Base-by-base conservation (phyloP, 1,140 invertebrate genomes). In the Laupala kohalensis region DNA sequence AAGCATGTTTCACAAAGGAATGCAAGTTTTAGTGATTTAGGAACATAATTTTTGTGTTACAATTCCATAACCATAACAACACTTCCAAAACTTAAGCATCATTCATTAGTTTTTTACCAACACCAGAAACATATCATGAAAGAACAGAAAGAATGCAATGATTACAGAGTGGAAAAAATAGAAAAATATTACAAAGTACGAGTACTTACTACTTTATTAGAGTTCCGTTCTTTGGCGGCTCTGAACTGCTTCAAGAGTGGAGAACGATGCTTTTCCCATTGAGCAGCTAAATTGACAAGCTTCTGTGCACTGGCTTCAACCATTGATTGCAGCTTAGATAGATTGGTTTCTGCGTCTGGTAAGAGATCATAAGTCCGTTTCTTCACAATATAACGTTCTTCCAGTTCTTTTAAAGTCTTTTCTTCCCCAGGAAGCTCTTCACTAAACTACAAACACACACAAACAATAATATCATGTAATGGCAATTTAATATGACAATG, bases 201-300 rank as follows among this genome's bases (percentile, higher is more conserved):
- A 62, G 6, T n/a, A 83, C 81, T 82, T 79, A 88, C 86, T 78
- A 84, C 80, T 80, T 85, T 83, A 64, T 83, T 82, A n/a, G 83
- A 84, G 77, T 83, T 83, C 26, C 85, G 82, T 75, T 85, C 83
- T 77, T 85, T 84, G 66, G 88, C 81, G 70, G 82, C 78, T 37
- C 86, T 76, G 78, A 87, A 89, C 74, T 88, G 82, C 73, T 87
- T 79, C 70, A 90, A 83, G 15, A 92, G 79, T 19, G 88, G 87
- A 62, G 80, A 81, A 75, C 88, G 81, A 73, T 89, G 86, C 73
- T 86, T 83, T 73, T 90, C 87, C 90, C 90, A 92, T 75, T 91
- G 86, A 68, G 82, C 84, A 4, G 86, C 85, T 73, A 91, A 80
- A 74, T 80, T 83, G 12, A 87, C 79, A 64, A 92, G 76, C 79